A percentile compares a stretch with the other conserved stretches of the same genome.
These are phyloP conservation scores for Pantelozetes paolii DNA, from an alignment of 2,888 invertebrate genomes.

Conservation along the genomic window DNA sequence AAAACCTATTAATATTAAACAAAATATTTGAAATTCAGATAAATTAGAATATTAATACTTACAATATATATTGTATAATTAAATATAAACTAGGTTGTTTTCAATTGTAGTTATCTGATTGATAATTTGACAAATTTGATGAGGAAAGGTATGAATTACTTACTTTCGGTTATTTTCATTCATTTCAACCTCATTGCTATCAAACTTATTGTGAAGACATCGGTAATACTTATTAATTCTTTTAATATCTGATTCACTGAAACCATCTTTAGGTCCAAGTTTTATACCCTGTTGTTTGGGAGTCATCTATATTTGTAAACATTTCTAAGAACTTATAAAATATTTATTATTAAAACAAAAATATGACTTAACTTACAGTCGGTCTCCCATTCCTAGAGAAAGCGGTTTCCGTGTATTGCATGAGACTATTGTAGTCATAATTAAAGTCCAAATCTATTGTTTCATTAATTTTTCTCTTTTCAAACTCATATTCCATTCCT, in stretches of 20 bases:
- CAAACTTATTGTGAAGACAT: not conserved
- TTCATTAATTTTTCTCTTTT: not conserved
- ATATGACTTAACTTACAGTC: not conserved
- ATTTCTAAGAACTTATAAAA: too few relatives aligned
- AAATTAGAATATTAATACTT: too few relatives aligned
- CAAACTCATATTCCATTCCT: slow-evolving; percentile 18
- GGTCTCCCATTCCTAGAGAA: slow-evolving; percentile 18
- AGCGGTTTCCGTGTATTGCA: slow-evolving; percentile 4
- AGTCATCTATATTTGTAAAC: not conserved
- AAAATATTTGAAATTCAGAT: too few relatives aligned
- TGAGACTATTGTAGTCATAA: not conserved
- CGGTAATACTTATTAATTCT: not conserved
- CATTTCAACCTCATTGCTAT: not conserved
- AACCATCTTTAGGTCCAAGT: not conserved
- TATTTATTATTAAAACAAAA: not conserved
- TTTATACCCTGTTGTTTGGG: not conserved
- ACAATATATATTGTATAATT: too few relatives aligned
- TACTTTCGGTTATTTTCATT: not conserved
- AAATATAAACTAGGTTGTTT: too few relatives aligned
- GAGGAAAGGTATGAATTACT: too few relatives aligned
- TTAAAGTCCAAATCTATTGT: not conserved
- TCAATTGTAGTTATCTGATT: too few relatives aligned
- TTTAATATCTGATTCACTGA: not conserved
- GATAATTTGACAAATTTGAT: too few relatives aligned
- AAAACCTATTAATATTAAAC: too few relatives aligned